Percentiles rank a stretch among this genome's conserved stretches.
phyloP scores from a whole-genome alignment of 2,888 invertebrate species.

The Melieria crassipennis region DNA sequence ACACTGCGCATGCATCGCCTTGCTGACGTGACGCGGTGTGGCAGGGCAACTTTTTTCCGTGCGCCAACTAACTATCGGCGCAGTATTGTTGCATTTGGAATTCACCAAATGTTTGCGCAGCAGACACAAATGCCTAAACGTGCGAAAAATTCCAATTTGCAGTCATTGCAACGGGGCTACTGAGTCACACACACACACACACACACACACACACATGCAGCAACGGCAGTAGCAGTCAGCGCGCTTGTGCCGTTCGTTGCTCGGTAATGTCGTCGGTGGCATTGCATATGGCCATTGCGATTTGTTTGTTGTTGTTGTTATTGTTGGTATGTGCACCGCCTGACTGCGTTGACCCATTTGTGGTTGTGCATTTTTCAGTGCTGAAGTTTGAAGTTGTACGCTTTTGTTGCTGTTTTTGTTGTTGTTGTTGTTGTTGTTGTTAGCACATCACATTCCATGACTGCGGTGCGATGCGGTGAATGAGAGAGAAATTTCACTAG shows the following conservation, averaged over 20 bases:
- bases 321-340: neutral
- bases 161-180: conserved; percentile 25
- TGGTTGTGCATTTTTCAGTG: conserved; percentile 7
- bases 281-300: neutral
- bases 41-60: neutral
- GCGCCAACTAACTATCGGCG: conserved; percentile 1
- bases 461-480: too few relatives aligned
- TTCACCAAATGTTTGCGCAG: conserved; percentile 37
- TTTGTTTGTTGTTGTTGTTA: neutral
- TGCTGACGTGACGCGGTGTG: neutral
- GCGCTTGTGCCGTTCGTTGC: conserved; percentile 1
- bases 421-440: too few relatives aligned
- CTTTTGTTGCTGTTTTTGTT: too few relatives aligned
- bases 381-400: too few relatives aligned
- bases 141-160: conserved; percentile 39
- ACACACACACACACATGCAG: conserved; percentile 11
- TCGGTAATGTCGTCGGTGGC: neutral
- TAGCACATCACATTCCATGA: too few relatives aligned
- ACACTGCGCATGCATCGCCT: too few relatives aligned
- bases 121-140: conserved; percentile 40
- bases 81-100: conserved; percentile 20
- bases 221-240: conserved; percentile 7
- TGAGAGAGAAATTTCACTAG: too few relatives aligned
- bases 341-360: neutral
- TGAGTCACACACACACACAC: too few relatives aligned